Evolutionary conservation across 2,888 invertebrate genomes (phyloP).

Genomic region (Leptinotarsa juncta): DNA sequence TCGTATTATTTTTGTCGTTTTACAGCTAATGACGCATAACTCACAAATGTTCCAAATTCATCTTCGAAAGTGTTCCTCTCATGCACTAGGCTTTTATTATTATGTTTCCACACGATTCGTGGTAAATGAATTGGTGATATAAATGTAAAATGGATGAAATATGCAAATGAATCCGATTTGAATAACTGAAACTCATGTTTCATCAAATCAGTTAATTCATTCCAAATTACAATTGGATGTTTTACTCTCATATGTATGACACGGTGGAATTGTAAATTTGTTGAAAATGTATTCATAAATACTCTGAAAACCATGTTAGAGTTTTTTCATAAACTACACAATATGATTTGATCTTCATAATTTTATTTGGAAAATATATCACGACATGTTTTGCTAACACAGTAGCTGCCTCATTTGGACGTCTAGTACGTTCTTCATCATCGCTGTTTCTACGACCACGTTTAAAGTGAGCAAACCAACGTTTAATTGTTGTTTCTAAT

Average conservation of each 20-base stretch:
- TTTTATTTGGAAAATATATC: too few relatives aligned
- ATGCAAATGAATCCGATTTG: slow-evolving; percentile 16
- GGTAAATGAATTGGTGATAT: slow-evolving; percentile 3
- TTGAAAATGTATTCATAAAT: not conserved
- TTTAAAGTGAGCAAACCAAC: too few relatives aligned
- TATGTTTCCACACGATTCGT: slow-evolving; percentile 15
- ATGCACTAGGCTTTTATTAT: slow-evolving; percentile 7
- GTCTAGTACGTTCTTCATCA: too few relatives aligned
- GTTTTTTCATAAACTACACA: too few relatives aligned
- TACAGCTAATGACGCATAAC: not conserved
- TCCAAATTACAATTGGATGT: not conserved
- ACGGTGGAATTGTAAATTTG: not conserved
- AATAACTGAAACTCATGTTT: not conserved
- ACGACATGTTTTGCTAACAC: too few relatives aligned
- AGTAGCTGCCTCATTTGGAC: too few relatives aligned
- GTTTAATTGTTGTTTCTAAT: too few relatives aligned
- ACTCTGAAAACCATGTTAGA: too few relatives aligned
- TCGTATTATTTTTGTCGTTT: not conserved
- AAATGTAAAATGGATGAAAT: slow-evolving; percentile 8
- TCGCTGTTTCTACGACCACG: too few relatives aligned
- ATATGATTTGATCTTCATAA: too few relatives aligned
- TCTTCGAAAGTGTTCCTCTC: not conserved
- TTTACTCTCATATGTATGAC: not conserved
- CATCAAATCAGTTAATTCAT: not conserved
- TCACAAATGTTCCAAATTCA: not conserved